Percentiles rank a stretch among this genome's conserved stretches.
Evolutionary conservation across 2,888 invertebrate species (phyloP).

Genomic region (Geophilus truncorum): DNA sequence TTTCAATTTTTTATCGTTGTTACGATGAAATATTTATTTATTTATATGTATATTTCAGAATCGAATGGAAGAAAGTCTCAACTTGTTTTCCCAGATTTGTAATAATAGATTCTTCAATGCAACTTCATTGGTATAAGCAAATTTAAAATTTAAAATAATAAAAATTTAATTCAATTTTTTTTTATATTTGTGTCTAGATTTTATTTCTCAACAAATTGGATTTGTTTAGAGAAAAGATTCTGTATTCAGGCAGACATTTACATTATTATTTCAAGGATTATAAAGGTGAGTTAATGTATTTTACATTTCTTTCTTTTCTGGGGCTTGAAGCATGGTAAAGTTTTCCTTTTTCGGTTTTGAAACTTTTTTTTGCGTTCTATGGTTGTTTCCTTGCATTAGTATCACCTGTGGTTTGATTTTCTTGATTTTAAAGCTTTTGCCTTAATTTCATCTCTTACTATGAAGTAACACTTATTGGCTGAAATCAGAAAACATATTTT

Average conservation of each 20-base stretch:
- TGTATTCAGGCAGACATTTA: slow-evolving; percentile 48
- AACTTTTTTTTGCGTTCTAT: too few relatives aligned
- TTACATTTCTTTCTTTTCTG: background rate
- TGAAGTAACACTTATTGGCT: too few relatives aligned
- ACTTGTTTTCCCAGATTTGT: slow-evolving; percentile 60
- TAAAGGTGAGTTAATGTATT: slow-evolving; percentile 38
- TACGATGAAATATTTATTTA: background rate
- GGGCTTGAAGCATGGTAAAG: too few relatives aligned
- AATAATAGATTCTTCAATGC: slow-evolving; percentile 61
- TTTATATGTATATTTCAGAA: slow-evolving; percentile 48
- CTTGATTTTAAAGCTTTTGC: too few relatives aligned
- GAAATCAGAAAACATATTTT: too few relatives aligned
- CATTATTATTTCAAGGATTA: slow-evolving; percentile 42
- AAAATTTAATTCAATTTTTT: too few relatives aligned
- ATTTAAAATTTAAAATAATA: background rate
- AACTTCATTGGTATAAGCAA: slow-evolving; percentile 55
- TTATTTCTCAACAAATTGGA: slow-evolving; percentile 50
- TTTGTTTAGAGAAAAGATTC: slow-evolving; percentile 49
- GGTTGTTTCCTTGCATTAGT: too few relatives aligned
- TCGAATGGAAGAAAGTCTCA: slow-evolving; percentile 60
- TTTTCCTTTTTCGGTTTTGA: background rate
- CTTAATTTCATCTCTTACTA: too few relatives aligned
- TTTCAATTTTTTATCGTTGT: background rate
- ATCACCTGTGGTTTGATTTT: too few relatives aligned
- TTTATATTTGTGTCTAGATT: slow-evolving; percentile 46